Evolutionary conservation across 1,140 invertebrate genomes (phyloP), one percentile per base, ranked within the genome.

Genomic region (Zaprionus davidi): DNA sequence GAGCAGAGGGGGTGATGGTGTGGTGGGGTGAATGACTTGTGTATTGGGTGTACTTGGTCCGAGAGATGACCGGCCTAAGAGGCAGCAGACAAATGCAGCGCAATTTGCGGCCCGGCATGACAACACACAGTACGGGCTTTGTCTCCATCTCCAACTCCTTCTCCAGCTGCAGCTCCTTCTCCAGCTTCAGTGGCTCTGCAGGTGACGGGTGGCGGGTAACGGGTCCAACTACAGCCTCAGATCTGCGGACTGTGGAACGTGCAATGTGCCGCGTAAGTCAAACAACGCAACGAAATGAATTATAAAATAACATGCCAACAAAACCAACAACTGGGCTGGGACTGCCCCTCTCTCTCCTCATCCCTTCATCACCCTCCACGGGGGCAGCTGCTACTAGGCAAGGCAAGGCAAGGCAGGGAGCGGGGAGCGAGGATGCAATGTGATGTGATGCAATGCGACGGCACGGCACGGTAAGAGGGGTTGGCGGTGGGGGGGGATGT

Each of bases 251-350:
- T 44, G 44, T 65, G 63, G 26, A 49, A 44, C 38, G 59, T 58
- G 78, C 78, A 76, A 49, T 58, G 46, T 51, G 66, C 57, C 76
- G 72, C 78, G 81, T 79, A 90, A 90, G 85, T 90, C 85, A 90
- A 90, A 90, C 85, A 90, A 82, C 85, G 85, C 81, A 84, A 87
- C 76, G 81, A 90, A 90, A 90, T 90, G 85, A 90, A 90, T 90
- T 90, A 90, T 90, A 90, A 88, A 90, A 90, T 78, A 90, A 90
- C 85, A 90, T 90, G 86, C 85, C 85, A 90, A 79, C 85, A 86
- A 86, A 86, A 86, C 64, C 78, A 77, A 68, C 73, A 67, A 71
- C 46, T 60, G 41, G 46, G 20, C 20, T 17, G 46, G 17, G 46
- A 49, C 46, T 22, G 11, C n/a, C 20, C 17, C 46, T 44, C 41